Base-by-base conservation (phyloP, 2,113 vertebrate genomes). In the Oreochromis aureus region DNA sequence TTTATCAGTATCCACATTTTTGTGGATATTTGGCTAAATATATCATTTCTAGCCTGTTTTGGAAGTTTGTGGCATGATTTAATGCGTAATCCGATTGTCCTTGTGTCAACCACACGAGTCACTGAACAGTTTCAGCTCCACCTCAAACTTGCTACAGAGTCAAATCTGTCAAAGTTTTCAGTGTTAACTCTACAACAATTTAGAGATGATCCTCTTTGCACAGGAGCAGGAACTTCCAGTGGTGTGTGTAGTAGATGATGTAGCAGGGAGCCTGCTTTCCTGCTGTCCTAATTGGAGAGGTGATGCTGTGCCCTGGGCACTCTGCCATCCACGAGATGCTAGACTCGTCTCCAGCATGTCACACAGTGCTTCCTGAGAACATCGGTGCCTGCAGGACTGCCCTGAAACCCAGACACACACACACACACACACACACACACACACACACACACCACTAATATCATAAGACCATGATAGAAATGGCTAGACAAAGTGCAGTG, bases 261-360 rank as follows among this genome's bases (percentile, higher is more conserved):
- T 30, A 58, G 88, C 86, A 71, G 78, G 32, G 11, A 22, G 30
- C 6, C 24, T 36, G 9, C 69, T 87, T 48, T 86, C 80, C 87
- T 93, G 9, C 69, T 87, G 54, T 86, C 80, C 87, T 93, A 92
- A 95, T 93, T 93, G 91, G 92, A 86, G 84, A 82, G 90, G 59
- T 61, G 90, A 66, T 66, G 63, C 79, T 90, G 56, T 24, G 88
- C 90, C 81, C 81, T 15, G 87, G 91, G 92, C 90, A 2, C 73
- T 59, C 51, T 71, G 80, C 69, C 86, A 63, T 86, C 87, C 36
- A 7, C 36, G 34, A 90, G 51, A 86, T 79, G 78, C 61, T 51
- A 63, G 58, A 85, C 80, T 87, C 7, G 27, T 53, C 83, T 88
- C 85, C 89, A 85, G 22, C 86, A 34, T 76, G 86, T 91, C 90